phyloP scores from a whole-genome alignment of 2,888 invertebrate species.

The Crematogaster levior region DNA sequence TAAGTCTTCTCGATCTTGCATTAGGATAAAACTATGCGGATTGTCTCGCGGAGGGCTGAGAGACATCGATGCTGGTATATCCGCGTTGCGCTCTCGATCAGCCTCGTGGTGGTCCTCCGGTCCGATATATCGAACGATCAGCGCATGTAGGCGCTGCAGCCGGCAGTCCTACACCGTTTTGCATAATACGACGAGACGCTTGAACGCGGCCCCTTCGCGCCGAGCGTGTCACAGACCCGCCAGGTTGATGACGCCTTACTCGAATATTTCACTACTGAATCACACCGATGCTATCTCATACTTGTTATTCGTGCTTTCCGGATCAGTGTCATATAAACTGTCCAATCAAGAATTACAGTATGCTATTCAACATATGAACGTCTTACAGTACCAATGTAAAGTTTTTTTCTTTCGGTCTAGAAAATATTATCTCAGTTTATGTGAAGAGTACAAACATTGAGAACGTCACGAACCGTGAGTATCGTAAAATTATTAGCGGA shows the following conservation, averaged over 20 bases:
- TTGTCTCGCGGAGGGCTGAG: conserved; percentile 47
- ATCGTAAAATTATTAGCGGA: background rate
- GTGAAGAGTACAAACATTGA: too few relatives aligned
- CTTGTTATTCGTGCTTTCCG: conserved; percentile 13
- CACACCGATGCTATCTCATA: background rate
- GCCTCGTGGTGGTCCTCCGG: conserved; percentile 69
- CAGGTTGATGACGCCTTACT: conserved; percentile 65
- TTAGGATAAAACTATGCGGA: conserved; percentile 47
- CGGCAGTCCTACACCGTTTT: conserved; percentile 74
- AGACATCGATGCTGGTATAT: conserved; percentile 59
- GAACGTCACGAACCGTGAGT: background rate
- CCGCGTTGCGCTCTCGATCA: conserved; percentile 60
- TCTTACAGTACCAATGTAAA: background rate
- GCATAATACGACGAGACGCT: conserved; percentile 81
- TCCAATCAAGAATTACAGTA: background rate
- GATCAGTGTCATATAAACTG: background rate
- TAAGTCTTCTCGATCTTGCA: conserved; percentile 38
- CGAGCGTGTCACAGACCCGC: conserved; percentile 68
- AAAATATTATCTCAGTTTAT: background rate
- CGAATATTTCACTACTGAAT: conserved; percentile 64
- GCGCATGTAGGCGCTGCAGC: conserved; percentile 72
- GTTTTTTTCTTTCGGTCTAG: background rate
- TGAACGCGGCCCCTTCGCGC: conserved; percentile 65
- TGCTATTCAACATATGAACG: background rate
- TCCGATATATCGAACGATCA: conserved; percentile 72